phyloP scores from a whole-genome alignment of 2,113 vertebrate genomes.

The Callaeas wilsoni region DNA sequence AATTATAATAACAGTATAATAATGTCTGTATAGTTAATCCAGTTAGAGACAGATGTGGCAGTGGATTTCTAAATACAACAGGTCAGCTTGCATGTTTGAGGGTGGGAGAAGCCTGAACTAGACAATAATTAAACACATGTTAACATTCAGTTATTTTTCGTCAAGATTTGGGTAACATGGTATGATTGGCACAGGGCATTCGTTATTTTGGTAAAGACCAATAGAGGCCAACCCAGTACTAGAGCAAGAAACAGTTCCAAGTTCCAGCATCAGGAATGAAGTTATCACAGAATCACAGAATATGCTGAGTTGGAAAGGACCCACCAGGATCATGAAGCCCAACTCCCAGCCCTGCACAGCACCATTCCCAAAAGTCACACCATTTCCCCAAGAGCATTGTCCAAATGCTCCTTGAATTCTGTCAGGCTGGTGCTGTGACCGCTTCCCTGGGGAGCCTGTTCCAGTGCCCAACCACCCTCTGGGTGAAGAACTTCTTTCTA shows the following conservation, averaged over 20 bases:
- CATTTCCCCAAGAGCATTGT: fast-evolving
- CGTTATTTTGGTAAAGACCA: not conserved
- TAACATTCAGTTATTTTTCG: not conserved
- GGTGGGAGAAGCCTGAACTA: not conserved
- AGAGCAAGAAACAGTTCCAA: not conserved
- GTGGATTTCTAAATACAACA: not conserved
- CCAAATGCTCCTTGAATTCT: not conserved
- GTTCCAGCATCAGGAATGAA: not conserved
- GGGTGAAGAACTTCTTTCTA: not conserved
- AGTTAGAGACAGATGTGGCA: not conserved
- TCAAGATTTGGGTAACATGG: not conserved
- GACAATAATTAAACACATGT: not conserved
- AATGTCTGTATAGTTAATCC: not conserved
- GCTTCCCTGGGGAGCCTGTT: not conserved
- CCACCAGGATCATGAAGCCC: not conserved
- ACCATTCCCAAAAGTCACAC: not conserved
- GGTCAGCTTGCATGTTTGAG: not conserved
- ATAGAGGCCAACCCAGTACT: not conserved
- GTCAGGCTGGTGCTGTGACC: not conserved
- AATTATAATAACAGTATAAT: not conserved
- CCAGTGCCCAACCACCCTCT: not conserved
- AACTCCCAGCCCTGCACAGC: not conserved
- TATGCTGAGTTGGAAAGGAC: not conserved
- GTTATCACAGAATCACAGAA: not conserved
- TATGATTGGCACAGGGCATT: not conserved